Evolutionary conservation across 2,113 vertebrate species (phyloP), one percentile per base, ranked within the genome.

Genomic region (Osmerus mordax): DNA sequence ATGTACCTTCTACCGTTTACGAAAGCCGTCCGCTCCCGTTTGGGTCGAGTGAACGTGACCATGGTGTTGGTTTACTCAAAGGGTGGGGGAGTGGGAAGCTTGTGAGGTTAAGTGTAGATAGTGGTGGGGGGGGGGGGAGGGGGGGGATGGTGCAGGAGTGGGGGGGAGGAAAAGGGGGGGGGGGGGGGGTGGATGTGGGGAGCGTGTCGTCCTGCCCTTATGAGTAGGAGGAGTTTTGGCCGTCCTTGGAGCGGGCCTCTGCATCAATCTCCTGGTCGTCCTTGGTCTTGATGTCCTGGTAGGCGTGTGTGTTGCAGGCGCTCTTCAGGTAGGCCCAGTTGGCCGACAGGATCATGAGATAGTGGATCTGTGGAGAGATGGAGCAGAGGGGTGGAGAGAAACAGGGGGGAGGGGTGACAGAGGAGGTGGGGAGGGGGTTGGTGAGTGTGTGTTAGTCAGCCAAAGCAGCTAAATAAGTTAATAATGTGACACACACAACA

Each of bases 311-410:
- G 94, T 95, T 96, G 89, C 94, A 95, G 1, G 95, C 96, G 78
- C 95, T 95, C 95, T 96, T 98, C 93, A 99, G 95, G 91, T 98
- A 99, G 87, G 96, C 97, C 97, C 97, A 99, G 93, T 99, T 98
- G 89, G 97, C 97, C 77, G 94, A 94, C 92, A 98, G 88, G 91
- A 99, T 96, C 97, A 98, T 99, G 94, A 99, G 94, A 92, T 98
- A 98, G 94, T 99, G 97, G 91, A 99, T 95, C 97, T 99, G 93
- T 59, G 86, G 93, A 91, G 81, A 94, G 91, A 94, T 92, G 91
- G 92, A 92, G 91, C 91, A 93, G 21, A 32, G 11, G 89, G 91
- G 89, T 89, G 19, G 41, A 59, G 28, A 70, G 59, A 65, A 69
- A 2, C 36, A 32, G 47, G 23, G 51, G 56, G 23, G n/a, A 70